phyloP scores from a whole-genome alignment of 2,797 vertebrate genomes.

The Synaphobranchus kaupii region DNA sequence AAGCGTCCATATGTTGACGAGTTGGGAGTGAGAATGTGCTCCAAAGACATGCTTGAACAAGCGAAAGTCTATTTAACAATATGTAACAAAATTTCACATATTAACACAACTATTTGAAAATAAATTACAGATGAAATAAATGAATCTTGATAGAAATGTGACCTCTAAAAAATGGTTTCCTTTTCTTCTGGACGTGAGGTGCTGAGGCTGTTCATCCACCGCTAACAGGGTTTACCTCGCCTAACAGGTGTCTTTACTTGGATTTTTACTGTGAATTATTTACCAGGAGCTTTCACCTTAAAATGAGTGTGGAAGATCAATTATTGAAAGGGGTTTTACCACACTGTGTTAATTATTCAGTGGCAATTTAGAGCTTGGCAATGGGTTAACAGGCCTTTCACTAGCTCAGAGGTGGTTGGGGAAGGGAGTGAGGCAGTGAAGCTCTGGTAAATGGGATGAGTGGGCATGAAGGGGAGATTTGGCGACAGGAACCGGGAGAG shows the following conservation, averaged over 20 bases:
- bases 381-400: slow-evolving; percentile 19
- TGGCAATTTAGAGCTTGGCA: slow-evolving; percentile 17
- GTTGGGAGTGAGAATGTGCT: no score
- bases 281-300: slow-evolving; percentile 70
- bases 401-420: background rate
- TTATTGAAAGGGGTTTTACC: slow-evolving; percentile 20
- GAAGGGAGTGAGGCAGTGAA: background rate
- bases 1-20: no score
- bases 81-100: no score
- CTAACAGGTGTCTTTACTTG: slow-evolving; percentile 77
- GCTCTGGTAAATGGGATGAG: background rate
- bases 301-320: slow-evolving; percentile 53
- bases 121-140: background rate
- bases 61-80: no score
- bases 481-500: no score
- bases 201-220: background rate
- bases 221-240: background rate
- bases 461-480: background rate
- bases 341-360: slow-evolving; percentile 26
- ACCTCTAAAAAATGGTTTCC: background rate
- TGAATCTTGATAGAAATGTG: background rate
- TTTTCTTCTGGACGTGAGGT: background rate
- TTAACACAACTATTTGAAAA: background rate
- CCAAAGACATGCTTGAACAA: no score
- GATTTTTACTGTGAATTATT: slow-evolving; percentile 74